Base-by-base conservation (phyloP, 1,140 invertebrate genomes). In the Helicoverpa armigera region DNA sequence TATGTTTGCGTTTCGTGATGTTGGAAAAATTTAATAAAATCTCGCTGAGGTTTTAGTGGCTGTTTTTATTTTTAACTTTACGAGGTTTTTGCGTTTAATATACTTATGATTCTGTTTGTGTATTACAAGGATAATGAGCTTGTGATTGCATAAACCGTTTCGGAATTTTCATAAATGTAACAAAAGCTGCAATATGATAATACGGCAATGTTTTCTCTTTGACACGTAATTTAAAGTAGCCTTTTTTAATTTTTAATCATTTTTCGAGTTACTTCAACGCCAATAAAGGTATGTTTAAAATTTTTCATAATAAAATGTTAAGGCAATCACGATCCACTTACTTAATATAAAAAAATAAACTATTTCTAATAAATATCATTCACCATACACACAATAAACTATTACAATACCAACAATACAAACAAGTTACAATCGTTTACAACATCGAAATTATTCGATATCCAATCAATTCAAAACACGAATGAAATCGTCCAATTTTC, bases 1-100 rank as follows among this genome's bases (percentile, higher is more conserved):
- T 43, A 56, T 73, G 50, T 76, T 76, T 48, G 4, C 63, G 48
- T 14, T 31, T 9, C 63, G 56, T 74, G 13, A 69, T 23, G 65
- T 50, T 50, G 11, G 9, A 23, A 5, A 9, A 69, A 69, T 69
- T 69, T 50, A 43, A 43, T 43, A 43, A 43, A 43, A 43, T 43
- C 9, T 43, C 5, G 35, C 3, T 5, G 35, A 1, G 35, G 35
- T 5, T 43, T 43, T 43, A 43, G 35, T 43, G 35, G 35, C 35
- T 5, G 5, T 43, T 35, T 43, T 43, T 43, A 43, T 43, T 43
- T 43, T 43, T 43, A 43, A 43, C 35, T 43, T 43, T 43, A 43
- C 35, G 35, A 5, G 35, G 5, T 43, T 43, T 43, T 7, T 0
- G 5, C 35, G 35, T 43, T 43, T 43, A 43, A 43, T 43, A 43